A percentile compares a stretch with the other conserved stretches of the same genome.
Conservation (phyloP, 2,888 invertebrate genomes). For the Drosophila ustulata region DNA sequence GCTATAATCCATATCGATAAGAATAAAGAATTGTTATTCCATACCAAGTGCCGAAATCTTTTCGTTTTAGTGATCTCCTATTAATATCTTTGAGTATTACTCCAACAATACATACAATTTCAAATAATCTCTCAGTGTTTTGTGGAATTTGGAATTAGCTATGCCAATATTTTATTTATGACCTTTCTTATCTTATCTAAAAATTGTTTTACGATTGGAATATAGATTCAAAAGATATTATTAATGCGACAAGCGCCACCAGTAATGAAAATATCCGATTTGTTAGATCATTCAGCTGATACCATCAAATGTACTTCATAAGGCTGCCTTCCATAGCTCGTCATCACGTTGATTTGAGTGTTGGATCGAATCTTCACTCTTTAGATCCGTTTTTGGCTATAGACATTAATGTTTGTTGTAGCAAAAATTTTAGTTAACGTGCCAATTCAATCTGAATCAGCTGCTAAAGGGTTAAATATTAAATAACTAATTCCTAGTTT, state of each 20-base stretch:
- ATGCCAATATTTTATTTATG: background rate
- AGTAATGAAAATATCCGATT: background rate
- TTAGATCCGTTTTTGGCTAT: background rate
- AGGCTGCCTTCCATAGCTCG: background rate
- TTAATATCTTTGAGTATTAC: no score
- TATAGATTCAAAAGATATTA: background rate
- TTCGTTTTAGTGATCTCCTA: background rate
- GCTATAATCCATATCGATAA: constrained; percentile 19
- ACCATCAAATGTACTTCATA: background rate
- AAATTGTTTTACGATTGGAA: background rate
- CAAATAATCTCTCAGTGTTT: background rate
- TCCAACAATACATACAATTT: background rate
- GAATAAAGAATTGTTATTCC: constrained; percentile 8
- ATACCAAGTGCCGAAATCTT: background rate
- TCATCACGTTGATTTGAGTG: background rate
- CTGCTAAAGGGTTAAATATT: no score
- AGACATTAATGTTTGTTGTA: background rate
- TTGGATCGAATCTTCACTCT: no score
- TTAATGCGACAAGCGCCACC: background rate
- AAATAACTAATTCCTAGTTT: no score
- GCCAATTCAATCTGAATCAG: no score
- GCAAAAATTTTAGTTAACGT: no score
- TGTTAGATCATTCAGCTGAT: background rate
- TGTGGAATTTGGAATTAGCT: background rate
- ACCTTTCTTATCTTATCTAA: background rate